Evolutionary conservation across 1,140 invertebrate species (phyloP).

Genomic region (Gryon sp.): DNA sequence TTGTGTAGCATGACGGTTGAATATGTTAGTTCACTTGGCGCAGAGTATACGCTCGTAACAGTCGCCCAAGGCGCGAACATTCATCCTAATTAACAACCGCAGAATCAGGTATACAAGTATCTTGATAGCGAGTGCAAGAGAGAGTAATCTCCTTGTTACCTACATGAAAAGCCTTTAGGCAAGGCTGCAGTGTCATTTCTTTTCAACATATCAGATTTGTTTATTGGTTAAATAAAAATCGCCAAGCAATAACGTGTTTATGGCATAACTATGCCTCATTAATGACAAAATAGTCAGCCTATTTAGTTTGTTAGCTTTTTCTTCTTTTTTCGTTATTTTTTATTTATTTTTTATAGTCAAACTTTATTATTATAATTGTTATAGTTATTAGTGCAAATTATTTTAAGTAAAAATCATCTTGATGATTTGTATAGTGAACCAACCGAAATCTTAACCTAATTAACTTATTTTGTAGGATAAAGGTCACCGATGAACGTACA

Average conservation of each 20-base stretch:
- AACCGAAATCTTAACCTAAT: too few species aligned
- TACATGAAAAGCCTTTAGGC: conserved; percentile 73
- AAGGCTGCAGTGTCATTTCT: conserved; percentile 53
- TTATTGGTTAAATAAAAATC: neutral
- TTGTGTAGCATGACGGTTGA: conserved; percentile 18
- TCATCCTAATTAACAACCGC: conserved; percentile 79
- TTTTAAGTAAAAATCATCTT: too few species aligned
- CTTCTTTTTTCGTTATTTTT: neutral
- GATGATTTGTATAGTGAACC: too few species aligned
- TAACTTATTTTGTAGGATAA: too few species aligned
- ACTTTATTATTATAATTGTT: too few species aligned
- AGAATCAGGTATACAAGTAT: conserved; percentile 76
- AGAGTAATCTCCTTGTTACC: conserved; percentile 77
- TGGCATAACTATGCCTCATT: conserved; percentile 4
- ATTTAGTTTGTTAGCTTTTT: neutral
- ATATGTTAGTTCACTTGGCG: conserved; percentile 73
- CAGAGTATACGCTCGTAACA: conserved; percentile 77
- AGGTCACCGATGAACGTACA: too few species aligned
- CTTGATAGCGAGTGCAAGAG: conserved; percentile 71
- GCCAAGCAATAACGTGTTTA: neutral
- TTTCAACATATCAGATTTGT: conserved; percentile 22
- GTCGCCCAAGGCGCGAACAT: conserved; percentile 77
- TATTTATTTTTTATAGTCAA: too few species aligned
- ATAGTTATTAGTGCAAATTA: too few species aligned
- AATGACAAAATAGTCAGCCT: too few species aligned